Evolutionary conservation across 2,797 vertebrate species (phyloP).

Genomic region (Hirundo rustica): DNA sequence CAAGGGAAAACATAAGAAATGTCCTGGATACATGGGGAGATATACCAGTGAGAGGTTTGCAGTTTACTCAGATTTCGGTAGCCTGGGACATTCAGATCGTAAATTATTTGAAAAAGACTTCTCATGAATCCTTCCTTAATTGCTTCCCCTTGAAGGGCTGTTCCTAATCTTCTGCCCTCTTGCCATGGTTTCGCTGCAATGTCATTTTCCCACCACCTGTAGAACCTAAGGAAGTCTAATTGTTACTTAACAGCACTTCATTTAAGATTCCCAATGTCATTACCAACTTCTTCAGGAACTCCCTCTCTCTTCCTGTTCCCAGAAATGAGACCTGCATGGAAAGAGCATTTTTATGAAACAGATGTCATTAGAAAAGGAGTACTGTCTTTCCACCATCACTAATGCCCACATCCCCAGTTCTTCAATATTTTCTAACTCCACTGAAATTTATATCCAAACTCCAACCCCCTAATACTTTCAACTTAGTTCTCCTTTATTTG

Average conservation of each 20-base stretch:
- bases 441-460: not conserved
- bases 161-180: not conserved
- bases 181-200: not conserved
- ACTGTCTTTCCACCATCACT: not conserved
- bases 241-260: not conserved
- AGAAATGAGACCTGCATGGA: not conserved
- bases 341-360: not conserved
- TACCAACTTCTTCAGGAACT: not conserved
- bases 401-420: not conserved
- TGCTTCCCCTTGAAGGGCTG: not conserved
- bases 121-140: not conserved
- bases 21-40: not conserved
- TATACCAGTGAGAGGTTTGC: not conserved
- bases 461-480: not conserved
- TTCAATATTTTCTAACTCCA: not conserved
- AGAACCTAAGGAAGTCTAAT: not conserved
- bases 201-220: not conserved
- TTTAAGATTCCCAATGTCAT: not conserved
- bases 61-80: constrained; percentile 9
- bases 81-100: not conserved
- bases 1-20: not conserved
- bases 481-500: not conserved
- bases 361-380: not conserved
- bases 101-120: not conserved
- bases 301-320: not conserved